These are phyloP conservation scores for Cololabis saira DNA, from an alignment of 2,113 vertebrate genomes.

Conservation along the genomic window DNA sequence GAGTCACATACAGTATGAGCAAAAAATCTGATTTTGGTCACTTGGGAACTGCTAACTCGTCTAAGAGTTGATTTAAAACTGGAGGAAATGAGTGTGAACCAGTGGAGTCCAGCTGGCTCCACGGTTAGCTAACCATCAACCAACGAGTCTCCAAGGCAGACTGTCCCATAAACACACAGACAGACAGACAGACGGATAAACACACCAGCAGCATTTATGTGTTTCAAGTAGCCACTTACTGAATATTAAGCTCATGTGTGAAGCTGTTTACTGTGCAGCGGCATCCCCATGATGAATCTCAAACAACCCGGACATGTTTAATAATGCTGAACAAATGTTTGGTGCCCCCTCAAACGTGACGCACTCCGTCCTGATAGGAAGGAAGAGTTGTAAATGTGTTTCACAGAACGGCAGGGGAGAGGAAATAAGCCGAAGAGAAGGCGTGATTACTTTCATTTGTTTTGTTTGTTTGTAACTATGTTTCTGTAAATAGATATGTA, in stretches of 20 bases:
- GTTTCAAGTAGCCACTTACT: background rate
- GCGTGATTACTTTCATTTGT: slow-evolving; percentile 22
- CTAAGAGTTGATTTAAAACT: slow-evolving; percentile 51
- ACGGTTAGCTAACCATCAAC: slow-evolving; percentile 69
- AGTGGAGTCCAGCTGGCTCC: slow-evolving; percentile 67
- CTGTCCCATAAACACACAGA: background rate
- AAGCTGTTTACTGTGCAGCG: background rate
- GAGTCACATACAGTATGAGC: too few relatives aligned
- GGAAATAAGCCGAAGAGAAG: slow-evolving; percentile 34
- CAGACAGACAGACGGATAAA: background rate
- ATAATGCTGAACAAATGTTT: slow-evolving; percentile 7
- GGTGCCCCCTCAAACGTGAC: background rate
- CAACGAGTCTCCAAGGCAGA: slow-evolving; percentile 41
- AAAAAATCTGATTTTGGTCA: too few relatives aligned
- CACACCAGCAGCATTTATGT: background rate
- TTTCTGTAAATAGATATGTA: too few relatives aligned
- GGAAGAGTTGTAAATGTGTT: slow-evolving; percentile 55
- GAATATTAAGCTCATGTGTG: background rate
- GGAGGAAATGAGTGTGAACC: slow-evolving; percentile 36
- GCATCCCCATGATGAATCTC: background rate
- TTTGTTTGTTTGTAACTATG: too few relatives aligned
- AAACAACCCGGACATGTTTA: background rate
- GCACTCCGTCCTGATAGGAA: slow-evolving; percentile 19
- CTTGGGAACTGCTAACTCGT: too few relatives aligned
- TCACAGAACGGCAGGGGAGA: slow-evolving; percentile 25